Conservation (phyloP, 1,140 invertebrate genomes). For the Oedothorax gibbosus region DNA sequence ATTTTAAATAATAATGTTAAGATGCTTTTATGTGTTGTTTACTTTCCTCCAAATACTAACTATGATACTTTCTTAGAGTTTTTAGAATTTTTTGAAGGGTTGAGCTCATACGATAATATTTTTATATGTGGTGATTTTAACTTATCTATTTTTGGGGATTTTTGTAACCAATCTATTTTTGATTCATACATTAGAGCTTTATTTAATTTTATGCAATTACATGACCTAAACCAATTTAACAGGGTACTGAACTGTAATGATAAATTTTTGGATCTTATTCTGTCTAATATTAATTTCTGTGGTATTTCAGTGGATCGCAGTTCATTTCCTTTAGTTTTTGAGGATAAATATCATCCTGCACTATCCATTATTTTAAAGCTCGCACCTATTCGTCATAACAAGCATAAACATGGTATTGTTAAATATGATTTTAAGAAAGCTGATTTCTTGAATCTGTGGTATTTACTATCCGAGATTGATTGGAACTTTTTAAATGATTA, state of each 20-base stretch:
- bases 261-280: neutral
- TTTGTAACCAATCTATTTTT: neutral
- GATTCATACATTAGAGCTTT: no score
- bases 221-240: neutral
- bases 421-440: neutral
- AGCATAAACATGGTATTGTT: no score
- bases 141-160: neutral
- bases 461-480: constrained; percentile 5
- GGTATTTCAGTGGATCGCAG: neutral
- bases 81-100: constrained; percentile 10
- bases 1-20: neutral
- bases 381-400: neutral
- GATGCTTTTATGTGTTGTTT: constrained; percentile 3
- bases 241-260: neutral
- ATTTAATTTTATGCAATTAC: no score
- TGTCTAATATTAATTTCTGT: neutral
- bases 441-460: constrained; percentile 4
- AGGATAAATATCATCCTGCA: neutral
- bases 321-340: neutral
- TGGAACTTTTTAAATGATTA: neutral
- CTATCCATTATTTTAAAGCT: constrained; percentile 1
- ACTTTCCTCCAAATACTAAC: neutral
- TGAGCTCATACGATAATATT: neutral
- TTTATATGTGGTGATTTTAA: no score
- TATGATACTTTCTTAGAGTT: neutral